Base-by-base conservation (phyloP, 2,113 vertebrate species). In the Brienomyrus longianalis region DNA sequence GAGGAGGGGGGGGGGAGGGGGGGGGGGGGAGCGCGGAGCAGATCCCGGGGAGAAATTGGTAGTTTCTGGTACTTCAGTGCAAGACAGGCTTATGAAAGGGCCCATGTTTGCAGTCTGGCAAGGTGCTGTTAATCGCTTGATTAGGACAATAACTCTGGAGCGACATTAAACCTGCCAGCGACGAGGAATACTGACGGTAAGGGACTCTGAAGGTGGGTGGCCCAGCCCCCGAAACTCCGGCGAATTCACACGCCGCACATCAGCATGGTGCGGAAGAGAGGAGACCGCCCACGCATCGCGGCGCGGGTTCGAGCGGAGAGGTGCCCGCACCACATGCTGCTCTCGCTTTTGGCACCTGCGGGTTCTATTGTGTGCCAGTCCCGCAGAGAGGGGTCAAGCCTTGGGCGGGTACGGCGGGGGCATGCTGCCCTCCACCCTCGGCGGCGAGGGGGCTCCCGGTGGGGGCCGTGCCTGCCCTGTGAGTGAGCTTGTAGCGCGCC, bases 401-500 rank as follows among this genome's bases (percentile, higher is more conserved):
- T 89, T 91, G 91, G 62, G 91, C 90, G 91, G 91, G 92, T 92
- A 91, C 89, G 91, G 35, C 8, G 89, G 92, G 90, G 91, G 92
- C 92, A 93, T 92, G 92, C 92, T 91, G 92, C 92, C 92, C 93
- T 93, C 91, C 91, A 92, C 92, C 92, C 92, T 89, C 91, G 90
- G 91, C 88, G 91, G 89, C 86, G 56, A 31, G 88, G 90, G 90
- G 90, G 90, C 88, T 89, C 92, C 92, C 93, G 92, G 59, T 89
- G 89, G 92, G 92, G 91, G 91, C 87, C 90, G 59, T 74, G 84
- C 86, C 90, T 93, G 92, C 93, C 93, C 93, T 92, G 93, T 94
- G 92, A 93, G 92, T 92, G 92, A 93, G 92, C 93, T 93, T 93
- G 92, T 94, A 92, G 92, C 88, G 70, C 85, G 90, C 89, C 92